Evolutionary conservation across 2,888 invertebrate genomes (phyloP).

Genomic region (Heliconius sara): DNA sequence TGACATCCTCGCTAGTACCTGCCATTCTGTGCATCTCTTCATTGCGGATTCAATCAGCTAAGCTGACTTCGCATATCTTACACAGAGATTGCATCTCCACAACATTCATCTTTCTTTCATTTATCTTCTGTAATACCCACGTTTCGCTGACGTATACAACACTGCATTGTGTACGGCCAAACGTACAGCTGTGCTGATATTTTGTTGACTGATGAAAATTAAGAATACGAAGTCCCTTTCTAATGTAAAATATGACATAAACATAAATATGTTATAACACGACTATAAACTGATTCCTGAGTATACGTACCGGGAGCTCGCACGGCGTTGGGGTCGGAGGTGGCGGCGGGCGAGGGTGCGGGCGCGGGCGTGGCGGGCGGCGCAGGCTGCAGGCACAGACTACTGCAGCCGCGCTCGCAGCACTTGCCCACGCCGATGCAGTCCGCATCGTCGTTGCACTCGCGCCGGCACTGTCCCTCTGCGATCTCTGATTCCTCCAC

Average conservation of each 20-base stretch:
- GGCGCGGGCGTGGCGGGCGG: constrained; percentile 42
- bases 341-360: neutral
- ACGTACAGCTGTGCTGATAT: too few relatives aligned
- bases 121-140: too few relatives aligned
- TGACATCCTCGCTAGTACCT: too few relatives aligned
- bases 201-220: too few relatives aligned
- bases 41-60: too few relatives aligned
- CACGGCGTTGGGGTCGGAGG: neutral
- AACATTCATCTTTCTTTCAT: too few relatives aligned
- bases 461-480: constrained; percentile 83
- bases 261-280: neutral
- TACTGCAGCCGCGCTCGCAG: constrained; percentile 91
- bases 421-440: constrained; percentile 92
- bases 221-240: neutral
- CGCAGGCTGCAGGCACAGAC: constrained; percentile 83
- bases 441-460: constrained; percentile 92
- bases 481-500: constrained; percentile 78
- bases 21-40: too few relatives aligned
- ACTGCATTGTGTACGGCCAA: too few relatives aligned
- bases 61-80: too few relatives aligned
- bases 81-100: too few relatives aligned
- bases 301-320: neutral
- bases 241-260: neutral
- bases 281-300: neutral
- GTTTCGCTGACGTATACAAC: too few relatives aligned